Base-by-base conservation (phyloP, 2,888 invertebrate genomes). In the Cenopis cana region DNA sequence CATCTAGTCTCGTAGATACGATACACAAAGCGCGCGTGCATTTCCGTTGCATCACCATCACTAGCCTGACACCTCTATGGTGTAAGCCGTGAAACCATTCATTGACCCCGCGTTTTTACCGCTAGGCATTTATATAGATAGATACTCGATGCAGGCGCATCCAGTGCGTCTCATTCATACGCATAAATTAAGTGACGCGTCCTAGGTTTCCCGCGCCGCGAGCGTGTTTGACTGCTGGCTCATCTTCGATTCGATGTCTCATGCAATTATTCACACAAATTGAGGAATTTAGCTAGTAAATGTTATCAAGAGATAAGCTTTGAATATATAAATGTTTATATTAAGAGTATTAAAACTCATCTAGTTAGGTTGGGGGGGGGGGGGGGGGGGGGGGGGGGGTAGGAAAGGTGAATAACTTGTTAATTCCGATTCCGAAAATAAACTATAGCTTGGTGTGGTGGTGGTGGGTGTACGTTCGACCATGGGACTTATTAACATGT, bases 21-120 rank as follows among this genome's bases (percentile, higher is more conserved):
- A n/a, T n/a, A 62, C 3, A 62, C 52, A 36, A 54, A 20, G 64
- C 50, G 11, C 38, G 52, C 38, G 29, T 50, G 52, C 64, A 20
- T 64, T 64, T 64, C 52, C 52, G 64, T 38, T 64, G 38, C 64
- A 64, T 18, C 29, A 17, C 64, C 64, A 64, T 18, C 29, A 17
- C 64, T 38, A 6, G 18, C 50, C 49, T 38, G 38, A 24, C 10
- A 20, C n/a, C 36, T 36, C 50, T 10, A 54, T 64, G 64, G 64
- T 54, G 36, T 54, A 52, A 55, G 38, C 64, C 64, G 54, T 64
- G 52, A 36, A 24, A 20, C 62, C 52, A 62, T 62, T 52, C 62
- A 64, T 38, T 64, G 64, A 64, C 64, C 64, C 64, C 52, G 8
- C n/a, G 29, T 20, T 52, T 64, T 62, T 52, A 64, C 52, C 52